A percentile compares a stretch with the other conserved stretches of the same genome.
Conservation (phyloP, 2,113 vertebrate species). For the Engystomops pustulosus region DNA sequence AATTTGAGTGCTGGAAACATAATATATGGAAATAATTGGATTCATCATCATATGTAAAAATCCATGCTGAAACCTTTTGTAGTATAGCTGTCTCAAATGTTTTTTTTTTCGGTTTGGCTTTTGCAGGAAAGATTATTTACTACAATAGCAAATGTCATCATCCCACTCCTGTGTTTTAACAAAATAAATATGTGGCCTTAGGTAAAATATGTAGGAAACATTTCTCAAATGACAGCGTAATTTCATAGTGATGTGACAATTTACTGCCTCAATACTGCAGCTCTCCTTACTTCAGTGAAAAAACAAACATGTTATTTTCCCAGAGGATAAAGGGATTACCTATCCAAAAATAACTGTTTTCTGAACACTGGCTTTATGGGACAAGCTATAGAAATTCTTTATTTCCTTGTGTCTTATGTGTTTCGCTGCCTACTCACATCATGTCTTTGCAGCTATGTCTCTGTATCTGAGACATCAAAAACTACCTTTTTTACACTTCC, state of each 20-base stretch:
- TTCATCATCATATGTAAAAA: background rate
- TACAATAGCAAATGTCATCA: background rate
- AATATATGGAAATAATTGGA: background rate
- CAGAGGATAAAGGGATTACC: conserved; percentile 35
- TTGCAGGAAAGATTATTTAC: background rate
- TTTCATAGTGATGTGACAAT: conserved; percentile 1
- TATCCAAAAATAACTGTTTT: conserved; percentile 25
- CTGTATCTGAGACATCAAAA: conserved; percentile 63
- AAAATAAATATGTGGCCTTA: conserved; percentile 10
- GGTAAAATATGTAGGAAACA: conserved; percentile 13
- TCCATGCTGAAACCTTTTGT: background rate
- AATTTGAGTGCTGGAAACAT: background rate
- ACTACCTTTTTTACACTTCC: conserved; percentile 66
- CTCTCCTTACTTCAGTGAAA: conserved; percentile 15
- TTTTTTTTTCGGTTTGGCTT: background rate
- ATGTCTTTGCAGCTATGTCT: conserved; percentile 63
- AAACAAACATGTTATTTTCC: conserved; percentile 35
- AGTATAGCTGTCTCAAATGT: background rate
- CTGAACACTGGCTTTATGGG: conserved; percentile 10
- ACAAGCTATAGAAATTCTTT: background rate
- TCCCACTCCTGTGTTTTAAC: background rate
- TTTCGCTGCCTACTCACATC: conserved; percentile 49
- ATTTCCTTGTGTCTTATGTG: conserved; percentile 51
- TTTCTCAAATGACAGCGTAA: conserved; percentile 15
- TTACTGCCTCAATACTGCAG: background rate